Evolutionary conservation across 2,888 invertebrate species (phyloP), one percentile per base, ranked within the genome.

Genomic region (Pyralis farinalis): DNA sequence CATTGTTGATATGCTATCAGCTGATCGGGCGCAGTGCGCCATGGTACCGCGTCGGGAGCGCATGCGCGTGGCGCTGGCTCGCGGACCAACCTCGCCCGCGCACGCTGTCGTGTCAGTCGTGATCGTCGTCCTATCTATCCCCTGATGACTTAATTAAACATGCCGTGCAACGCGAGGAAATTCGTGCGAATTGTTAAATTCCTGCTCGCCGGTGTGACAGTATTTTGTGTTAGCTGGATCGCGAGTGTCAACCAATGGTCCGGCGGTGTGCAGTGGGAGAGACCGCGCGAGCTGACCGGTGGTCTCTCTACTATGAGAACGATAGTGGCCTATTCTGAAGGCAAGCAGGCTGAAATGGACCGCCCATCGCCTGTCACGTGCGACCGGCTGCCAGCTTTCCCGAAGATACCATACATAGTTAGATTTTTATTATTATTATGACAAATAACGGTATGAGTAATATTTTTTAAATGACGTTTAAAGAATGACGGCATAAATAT

Each of bases 281-380:
- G 51, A 40, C 55, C 64, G 10, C 66, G 53, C 12, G 55, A 45
- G 1, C 49, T 44, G 38, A 55, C 51, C 5, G 44, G 42, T 1
- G 47, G 53, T 32, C 49, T 68, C 44, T 62, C 87, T 20, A 88
- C 88, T 43, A 90, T 91, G 78, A 85, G 85, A 59, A 91, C 91
- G 46, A 91, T 92, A 52, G 90, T 92, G 49, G 92, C 90, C 11
- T 92, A 92, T 72, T 92, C 92, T 22, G 91, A 90, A 61, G 87
- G 79, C 48, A 90, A 89, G 57, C 86, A 78, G 56, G 90, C 87
- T 2, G 89, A 90, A 64, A 71, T 90, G 76, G 89, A 90, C 47
- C 69, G 79, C 9, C 87, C 86, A 5, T 73, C 69, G 11, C 87
- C 85, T 0, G 71, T 89, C 40, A 58, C 80, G 39, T 90, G 90